Conservation (phyloP, 2,113 vertebrate species). For the Oreochromis aureus region DNA sequence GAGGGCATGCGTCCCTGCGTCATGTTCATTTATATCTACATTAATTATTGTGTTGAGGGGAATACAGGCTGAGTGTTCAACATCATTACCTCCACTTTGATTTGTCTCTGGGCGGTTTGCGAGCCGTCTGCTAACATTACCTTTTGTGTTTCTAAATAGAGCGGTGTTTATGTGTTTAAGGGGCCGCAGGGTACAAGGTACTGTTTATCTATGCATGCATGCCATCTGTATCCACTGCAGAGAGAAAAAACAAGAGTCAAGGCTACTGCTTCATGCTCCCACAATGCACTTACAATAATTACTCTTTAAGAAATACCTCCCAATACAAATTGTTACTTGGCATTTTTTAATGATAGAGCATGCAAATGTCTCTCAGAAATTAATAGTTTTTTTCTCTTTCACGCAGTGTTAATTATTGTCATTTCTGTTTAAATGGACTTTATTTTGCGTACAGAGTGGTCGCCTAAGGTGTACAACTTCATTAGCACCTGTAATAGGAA, state of each 20-base stretch:
- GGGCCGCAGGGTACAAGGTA: slow-evolving; percentile 1
- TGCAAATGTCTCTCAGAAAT: neutral
- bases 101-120: neutral
- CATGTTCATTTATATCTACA: slow-evolving; percentile 1
- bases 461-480: neutral
- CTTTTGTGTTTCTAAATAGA: slow-evolving; percentile 19
- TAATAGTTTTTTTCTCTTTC: neutral
- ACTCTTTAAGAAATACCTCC: neutral
- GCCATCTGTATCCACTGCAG: slow-evolving; percentile 26
- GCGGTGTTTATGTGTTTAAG: slow-evolving; percentile 22
- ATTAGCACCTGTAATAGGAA: neutral
- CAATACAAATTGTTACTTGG: neutral
- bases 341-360: neutral
- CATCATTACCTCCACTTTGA: slow-evolving; percentile 43
- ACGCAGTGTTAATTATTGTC: neutral
- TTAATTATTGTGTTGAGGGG: neutral
- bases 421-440: slow-evolving; percentile 1
- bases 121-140: slow-evolving; percentile 21
- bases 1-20: neutral
- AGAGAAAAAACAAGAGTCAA: neutral
- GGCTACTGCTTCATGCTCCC: neutral
- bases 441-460: neutral
- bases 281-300: neutral
- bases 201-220: slow-evolving; percentile 15
- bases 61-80: neutral